Evolutionary conservation across 2,113 vertebrate species (phyloP).

Genomic region (Rynchops niger): DNA sequence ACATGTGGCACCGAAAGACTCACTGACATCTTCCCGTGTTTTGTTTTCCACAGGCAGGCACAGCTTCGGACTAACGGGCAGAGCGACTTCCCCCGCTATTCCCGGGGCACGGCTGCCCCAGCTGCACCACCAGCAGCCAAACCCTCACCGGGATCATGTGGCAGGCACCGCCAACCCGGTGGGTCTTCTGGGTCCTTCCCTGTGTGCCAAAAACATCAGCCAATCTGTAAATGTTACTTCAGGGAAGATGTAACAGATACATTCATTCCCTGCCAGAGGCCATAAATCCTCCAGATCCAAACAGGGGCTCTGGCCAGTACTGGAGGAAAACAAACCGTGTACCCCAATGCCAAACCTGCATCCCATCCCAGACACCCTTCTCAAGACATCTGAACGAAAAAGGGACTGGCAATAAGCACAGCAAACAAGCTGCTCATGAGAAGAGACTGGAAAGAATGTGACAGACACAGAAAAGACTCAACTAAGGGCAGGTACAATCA

Average conservation of each 20-base stretch:
- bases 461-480: background rate
- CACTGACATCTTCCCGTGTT: background rate
- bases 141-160: fast-evolving
- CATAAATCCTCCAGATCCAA: background rate
- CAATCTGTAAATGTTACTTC: background rate
- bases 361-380: background rate
- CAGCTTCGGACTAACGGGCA: fast-evolving
- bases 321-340: background rate
- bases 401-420: background rate
- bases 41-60: background rate
- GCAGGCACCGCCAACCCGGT: background rate
- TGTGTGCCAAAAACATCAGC: background rate
- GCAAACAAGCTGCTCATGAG: background rate
- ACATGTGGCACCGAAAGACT: background rate
- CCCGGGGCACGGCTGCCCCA: fast-evolving
- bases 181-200: background rate
- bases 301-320: background rate
- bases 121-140: background rate
- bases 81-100: fast-evolving
- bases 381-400: background rate
- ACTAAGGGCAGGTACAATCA: background rate
- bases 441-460: background rate
- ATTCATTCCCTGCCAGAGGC: background rate
- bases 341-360: background rate
- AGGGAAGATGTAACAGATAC: background rate